Evolutionary conservation across 1,140 invertebrate species (phyloP), one percentile per base, ranked within the genome.

Genomic region (Carcinoscorpius rotundicauda): DNA sequence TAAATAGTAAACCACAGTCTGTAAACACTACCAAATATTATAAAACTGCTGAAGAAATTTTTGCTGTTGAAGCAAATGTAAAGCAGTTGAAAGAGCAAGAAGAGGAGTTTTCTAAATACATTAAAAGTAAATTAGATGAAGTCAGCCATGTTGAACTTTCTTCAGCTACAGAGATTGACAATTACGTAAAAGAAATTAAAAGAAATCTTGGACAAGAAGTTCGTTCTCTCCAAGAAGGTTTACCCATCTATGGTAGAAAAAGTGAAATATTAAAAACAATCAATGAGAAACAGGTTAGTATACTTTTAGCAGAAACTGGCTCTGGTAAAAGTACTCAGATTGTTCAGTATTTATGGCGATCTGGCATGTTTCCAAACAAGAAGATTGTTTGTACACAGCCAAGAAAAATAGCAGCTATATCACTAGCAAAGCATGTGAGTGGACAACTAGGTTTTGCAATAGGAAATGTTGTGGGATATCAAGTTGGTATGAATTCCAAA

Each of bases 321-420:
- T 98, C 95, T 81, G 96, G 96, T 53, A 98, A 99, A 81, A 96
- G 92, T 51, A 98, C 96, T 4, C 96, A 98, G 83, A 85, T 95
- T 49, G 89, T 91, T 3, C 91, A 93, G 73, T 95, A 88, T 76
- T 78, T 95, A 11, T 81, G 87, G 72, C 81, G 87, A 70, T 87
- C 87, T 70, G 91, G 90, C 6, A 96, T 86, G 78, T 82, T 83
- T 11, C 87, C 86, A 50, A 64, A 68, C 29, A 62, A 60, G 8
- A 58, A 85, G 73, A 93, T 97, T 74, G 92, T 90, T 57, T 97
- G 94, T 72, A 98, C 96, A 0, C 94, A 98, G 77, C 96, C 97
- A 0, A 80, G 96, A 69, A 82, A 95, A 73, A 91, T 98, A 74
- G 94, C 95, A 55, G 98, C 95, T 75, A 89, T 97, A 61, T 91